A percentile compares a stretch with the other conserved stretches of the same genome.
Evolutionary conservation across 2,888 invertebrate genomes (phyloP).

Genomic region (Agrotis exclamationis): DNA sequence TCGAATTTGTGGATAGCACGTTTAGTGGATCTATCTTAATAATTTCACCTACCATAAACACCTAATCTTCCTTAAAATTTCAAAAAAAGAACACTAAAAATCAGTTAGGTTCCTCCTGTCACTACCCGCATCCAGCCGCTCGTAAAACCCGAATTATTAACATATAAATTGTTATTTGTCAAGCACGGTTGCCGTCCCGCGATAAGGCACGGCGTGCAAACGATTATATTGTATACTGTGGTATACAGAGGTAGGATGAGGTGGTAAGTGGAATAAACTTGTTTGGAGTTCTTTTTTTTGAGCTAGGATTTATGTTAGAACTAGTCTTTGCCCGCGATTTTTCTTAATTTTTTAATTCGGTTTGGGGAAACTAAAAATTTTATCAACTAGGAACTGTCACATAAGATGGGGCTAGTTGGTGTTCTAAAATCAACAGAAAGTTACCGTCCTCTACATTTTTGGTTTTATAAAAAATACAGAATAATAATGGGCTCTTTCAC

Average conservation of each 20-base stretch:
- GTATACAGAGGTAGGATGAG: slow-evolving; percentile 38
- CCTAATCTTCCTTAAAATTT: slow-evolving; percentile 23
- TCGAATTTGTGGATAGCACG: too few relatives aligned
- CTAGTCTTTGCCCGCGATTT: too few relatives aligned
- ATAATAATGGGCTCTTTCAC: too few relatives aligned
- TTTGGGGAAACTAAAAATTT: too few relatives aligned
- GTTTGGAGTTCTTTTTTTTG: slow-evolving; percentile 28
- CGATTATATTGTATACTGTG: slow-evolving; percentile 62
- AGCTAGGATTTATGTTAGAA: background rate
- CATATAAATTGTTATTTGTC: slow-evolving; percentile 81
- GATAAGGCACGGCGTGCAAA: slow-evolving; percentile 71
- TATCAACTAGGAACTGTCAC: too few relatives aligned
- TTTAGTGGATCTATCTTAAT: too few relatives aligned
- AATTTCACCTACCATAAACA: slow-evolving; percentile 1
- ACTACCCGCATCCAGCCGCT: slow-evolving; percentile 54
- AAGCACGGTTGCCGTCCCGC: slow-evolving; percentile 58
- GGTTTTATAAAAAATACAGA: too few relatives aligned
- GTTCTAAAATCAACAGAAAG: too few relatives aligned
- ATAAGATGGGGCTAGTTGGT: too few relatives aligned
- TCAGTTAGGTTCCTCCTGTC: slow-evolving; percentile 57
- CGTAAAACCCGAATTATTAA: slow-evolving; percentile 74
- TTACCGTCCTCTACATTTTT: too few relatives aligned
- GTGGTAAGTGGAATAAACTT: slow-evolving; percentile 57
- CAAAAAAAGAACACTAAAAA: slow-evolving; percentile 38
- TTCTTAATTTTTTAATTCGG: too few relatives aligned